A percentile compares a stretch with the other conserved stretches of the same genome.
phyloP scores from a whole-genome alignment of 2,888 invertebrate species.

The Ceraclea dissimilis region DNA sequence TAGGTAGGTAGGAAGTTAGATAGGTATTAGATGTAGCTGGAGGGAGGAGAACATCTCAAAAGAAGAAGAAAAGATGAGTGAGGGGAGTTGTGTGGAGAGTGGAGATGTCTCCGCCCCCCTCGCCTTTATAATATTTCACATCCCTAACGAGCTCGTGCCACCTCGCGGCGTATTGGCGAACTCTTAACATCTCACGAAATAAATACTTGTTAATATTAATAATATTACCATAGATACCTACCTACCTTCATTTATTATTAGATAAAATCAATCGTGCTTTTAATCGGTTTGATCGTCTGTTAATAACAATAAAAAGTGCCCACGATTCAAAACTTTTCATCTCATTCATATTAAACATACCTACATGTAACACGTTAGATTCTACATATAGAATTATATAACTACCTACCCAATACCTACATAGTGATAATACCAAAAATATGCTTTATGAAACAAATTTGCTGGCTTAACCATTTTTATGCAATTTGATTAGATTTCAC shows the following conservation, averaged over 20 bases:
- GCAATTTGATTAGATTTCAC: too few relatives aligned
- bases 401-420: too few relatives aligned
- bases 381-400: too few relatives aligned
- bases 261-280: neutral
- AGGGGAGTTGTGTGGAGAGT: conserved; percentile 6
- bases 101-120: conserved; percentile 12
- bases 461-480: too few relatives aligned
- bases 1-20: conserved; percentile 5
- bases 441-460: too few relatives aligned
- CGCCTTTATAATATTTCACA: conserved; percentile 20
- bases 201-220: neutral
- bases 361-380: too few relatives aligned
- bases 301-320: too few relatives aligned
- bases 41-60: neutral
- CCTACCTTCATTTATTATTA: neutral
- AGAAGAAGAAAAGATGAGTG: neutral
- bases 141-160: conserved; percentile 25
- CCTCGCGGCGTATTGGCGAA: conserved; percentile 24
- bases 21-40: conserved; percentile 6
- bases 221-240: neutral
- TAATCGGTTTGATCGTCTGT: too few relatives aligned
- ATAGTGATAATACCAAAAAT: too few relatives aligned
- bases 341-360: too few relatives aligned
- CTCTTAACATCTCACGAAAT: conserved; percentile 16
- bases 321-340: too few relatives aligned